Base-by-base conservation (phyloP, 2,888 invertebrate genomes). In the Orthosia cruda region DNA sequence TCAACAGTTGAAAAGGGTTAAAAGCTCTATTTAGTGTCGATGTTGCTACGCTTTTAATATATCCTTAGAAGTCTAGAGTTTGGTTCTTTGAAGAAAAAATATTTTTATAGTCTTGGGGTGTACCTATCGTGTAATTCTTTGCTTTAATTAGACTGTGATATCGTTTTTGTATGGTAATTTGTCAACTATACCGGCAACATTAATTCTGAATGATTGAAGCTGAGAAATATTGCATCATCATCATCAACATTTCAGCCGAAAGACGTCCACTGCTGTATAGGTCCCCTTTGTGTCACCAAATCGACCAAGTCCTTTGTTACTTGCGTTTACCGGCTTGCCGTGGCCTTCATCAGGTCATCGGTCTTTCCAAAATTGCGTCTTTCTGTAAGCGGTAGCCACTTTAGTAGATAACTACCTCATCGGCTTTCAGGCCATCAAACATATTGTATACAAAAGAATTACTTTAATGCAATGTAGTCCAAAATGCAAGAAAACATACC, bases 1-100 rank as follows among this genome's bases (percentile, higher is more conserved):
- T 65, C 77, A 78, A n/a, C 54, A 45, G 47, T 15, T 64, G 78
- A 71, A 77, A 78, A 78, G 77, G 72, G 78, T 78, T 49, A 32
- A 65, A 55, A 47, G 40, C 49, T 64, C 64, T 77, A 70, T 77
- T 64, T 23, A 52, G 59, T 50, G 32, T 4, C 52, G 18, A 58
- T 40, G 26, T 55, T 64, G 18, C 26, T 69, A 62, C 11, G 1
- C 18, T 69, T 45, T 61, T 58, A 66, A 59, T 32, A 52, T 47
- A n/a, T 32, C 54, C 32, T 20, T 20, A 57, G 12, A 2, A 50
- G 12, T 32, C 40, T 40, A 40, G 40, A 40, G 40, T 40, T 40
- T 40, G 9, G 45, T 16, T 20, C 3, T 50, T 45, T 49, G 3
- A n/a, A 23, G 20, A 23, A 73, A 26, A 59, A 16, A n/a, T 9